These are phyloP conservation scores for Onychostoma macrolepis DNA, from an alignment of 2,113 vertebrate genomes.

Conservation along the genomic window DNA sequence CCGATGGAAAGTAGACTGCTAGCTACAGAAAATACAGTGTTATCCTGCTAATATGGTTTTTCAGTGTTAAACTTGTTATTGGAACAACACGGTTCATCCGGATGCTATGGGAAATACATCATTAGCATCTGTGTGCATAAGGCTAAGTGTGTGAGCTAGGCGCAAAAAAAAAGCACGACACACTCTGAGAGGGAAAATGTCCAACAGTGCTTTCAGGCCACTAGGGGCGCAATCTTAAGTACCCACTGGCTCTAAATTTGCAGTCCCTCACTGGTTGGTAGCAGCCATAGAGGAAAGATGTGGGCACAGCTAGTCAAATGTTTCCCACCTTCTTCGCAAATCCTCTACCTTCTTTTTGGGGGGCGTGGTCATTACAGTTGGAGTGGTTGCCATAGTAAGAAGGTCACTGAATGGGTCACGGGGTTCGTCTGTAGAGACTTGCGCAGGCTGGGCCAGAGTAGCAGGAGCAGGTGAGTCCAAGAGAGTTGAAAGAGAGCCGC, in stretches of 20 bases:
- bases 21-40: constrained; percentile 27
- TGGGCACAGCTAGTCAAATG: constrained; percentile 81
- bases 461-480: constrained; percentile 64
- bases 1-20: background rate
- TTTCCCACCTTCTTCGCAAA: constrained; percentile 91
- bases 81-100: background rate
- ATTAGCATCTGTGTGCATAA: constrained; percentile 16
- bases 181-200: constrained; percentile 38
- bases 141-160: constrained; percentile 18
- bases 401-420: constrained; percentile 93
- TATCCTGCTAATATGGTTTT: background rate
- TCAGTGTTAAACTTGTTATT: constrained; percentile 32
- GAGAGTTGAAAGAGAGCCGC: constrained; percentile 70
- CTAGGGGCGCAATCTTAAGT: constrained; percentile 27
- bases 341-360: constrained; percentile 85
- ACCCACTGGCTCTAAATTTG: constrained; percentile 21
- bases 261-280: constrained; percentile 51
- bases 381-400: constrained; percentile 82
- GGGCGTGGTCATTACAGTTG: constrained; percentile 74
- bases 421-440: constrained; percentile 65
- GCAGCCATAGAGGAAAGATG: constrained; percentile 29
- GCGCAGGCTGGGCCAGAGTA: constrained; percentile 61
- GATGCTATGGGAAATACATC: constrained; percentile 10
- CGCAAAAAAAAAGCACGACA: constrained; percentile 3
- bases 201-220: constrained; percentile 29